phyloP scores from a whole-genome alignment of 2,888 invertebrate genomes.

The Digitonthophagus gazella region DNA sequence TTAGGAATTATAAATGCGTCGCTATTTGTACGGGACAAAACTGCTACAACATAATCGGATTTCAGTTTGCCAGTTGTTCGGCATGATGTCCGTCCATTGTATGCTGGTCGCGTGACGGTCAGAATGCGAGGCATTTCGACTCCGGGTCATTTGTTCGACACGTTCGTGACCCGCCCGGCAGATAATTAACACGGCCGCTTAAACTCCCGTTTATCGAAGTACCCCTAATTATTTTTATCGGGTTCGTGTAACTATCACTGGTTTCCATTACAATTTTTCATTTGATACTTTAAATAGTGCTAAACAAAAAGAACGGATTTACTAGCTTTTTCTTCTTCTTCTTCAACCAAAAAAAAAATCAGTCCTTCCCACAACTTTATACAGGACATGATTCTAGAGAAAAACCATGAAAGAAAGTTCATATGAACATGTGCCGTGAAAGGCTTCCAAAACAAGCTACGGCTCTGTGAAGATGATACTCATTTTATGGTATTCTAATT shows the following conservation, averaged over 20 bases:
- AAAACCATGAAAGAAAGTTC: too few species aligned
- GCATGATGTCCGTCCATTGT: neutral
- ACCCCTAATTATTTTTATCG: neutral
- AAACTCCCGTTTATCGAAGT: neutral
- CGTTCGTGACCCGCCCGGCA: slow-evolving; percentile 11
- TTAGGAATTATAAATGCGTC: neutral
- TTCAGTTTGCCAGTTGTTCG: neutral
- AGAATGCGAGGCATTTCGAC: slow-evolving; percentile 15
- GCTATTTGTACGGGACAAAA: neutral
- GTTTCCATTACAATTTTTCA: neutral
- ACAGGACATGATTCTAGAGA: too few species aligned
- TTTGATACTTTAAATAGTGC: too few species aligned
- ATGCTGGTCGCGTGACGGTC: neutral
- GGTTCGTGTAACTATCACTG: neutral
- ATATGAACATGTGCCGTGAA: too few species aligned
- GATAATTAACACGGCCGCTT: neutral
- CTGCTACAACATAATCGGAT: neutral
- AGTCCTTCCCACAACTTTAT: too few species aligned
- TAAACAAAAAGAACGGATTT: too few species aligned
- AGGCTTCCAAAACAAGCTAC: too few species aligned
- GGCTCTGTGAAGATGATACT: too few species aligned
- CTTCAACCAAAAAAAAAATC: too few species aligned
- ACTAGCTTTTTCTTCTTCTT: too few species aligned
- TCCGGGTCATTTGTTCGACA: slow-evolving; percentile 13
- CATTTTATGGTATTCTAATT: too few species aligned